phyloP scores from a whole-genome alignment of 2,797 vertebrate genomes.

The Rhodeus uyekii region DNA sequence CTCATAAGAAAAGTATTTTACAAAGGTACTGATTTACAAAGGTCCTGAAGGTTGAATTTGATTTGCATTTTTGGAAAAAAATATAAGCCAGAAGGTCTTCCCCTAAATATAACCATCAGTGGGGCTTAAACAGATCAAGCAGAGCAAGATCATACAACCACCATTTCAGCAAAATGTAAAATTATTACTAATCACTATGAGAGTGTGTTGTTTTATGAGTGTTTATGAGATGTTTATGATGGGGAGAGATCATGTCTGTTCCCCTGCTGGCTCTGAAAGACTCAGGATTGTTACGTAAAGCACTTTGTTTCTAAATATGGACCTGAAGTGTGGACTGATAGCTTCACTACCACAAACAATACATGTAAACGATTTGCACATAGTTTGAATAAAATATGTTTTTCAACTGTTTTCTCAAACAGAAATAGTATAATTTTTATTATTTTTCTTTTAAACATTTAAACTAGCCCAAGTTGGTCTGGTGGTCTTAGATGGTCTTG shows the following conservation, averaged over 20 bases:
- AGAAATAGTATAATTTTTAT: not conserved
- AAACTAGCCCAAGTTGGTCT: not conserved
- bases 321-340: not conserved
- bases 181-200: not conserved
- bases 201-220: not conserved
- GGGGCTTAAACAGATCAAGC: too few relatives aligned
- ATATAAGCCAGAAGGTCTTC: too few relatives aligned
- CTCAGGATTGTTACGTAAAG: not conserved
- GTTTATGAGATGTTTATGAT: not conserved
- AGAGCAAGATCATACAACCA: too few relatives aligned
- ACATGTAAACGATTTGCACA: not conserved
- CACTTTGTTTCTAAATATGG: not conserved
- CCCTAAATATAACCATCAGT: not conserved
- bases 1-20: not conserved
- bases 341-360: not conserved
- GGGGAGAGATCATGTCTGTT: not conserved
- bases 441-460: not conserved
- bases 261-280: not conserved
- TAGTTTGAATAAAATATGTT: not conserved
- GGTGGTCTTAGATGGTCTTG: not conserved
- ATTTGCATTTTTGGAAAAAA: not conserved
- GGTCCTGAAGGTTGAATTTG: too few relatives aligned
- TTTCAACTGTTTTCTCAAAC: not conserved
- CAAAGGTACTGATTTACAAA: not conserved
- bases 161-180: too few relatives aligned